Evolutionary conservation across 92 coral and sea anemone genomes (phyloP).

Genomic region (Muricea muricata): DNA sequence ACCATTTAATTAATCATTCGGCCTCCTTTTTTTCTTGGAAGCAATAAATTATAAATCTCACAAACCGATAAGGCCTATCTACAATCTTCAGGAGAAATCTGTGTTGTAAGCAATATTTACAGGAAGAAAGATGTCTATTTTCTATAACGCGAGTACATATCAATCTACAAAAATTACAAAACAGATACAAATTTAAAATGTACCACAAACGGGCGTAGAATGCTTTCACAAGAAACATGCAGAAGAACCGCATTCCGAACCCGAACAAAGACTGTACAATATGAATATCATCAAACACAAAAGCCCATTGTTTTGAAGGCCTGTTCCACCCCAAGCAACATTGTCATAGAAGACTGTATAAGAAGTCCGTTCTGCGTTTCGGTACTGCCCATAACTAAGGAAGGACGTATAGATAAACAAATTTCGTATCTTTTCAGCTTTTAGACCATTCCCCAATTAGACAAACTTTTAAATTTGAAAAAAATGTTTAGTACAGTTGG

Average conservation of each 20-base stretch:
- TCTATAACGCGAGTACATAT: not conserved
- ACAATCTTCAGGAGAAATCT: slow-evolving; percentile 23
- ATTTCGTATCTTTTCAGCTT: too few relatives aligned
- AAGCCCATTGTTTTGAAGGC: too few relatives aligned
- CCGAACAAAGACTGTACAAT: not conserved
- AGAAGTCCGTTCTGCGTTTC: too few relatives aligned
- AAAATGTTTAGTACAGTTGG: too few relatives aligned
- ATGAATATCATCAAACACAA: not conserved
- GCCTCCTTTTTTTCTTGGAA: not conserved
- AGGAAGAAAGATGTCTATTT: not conserved
- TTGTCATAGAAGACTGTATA: too few relatives aligned
- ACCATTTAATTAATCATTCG: slow-evolving; percentile 17
- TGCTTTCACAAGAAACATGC: not conserved
- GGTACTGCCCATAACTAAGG: too few relatives aligned
- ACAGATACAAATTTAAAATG: not conserved
- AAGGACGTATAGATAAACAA: too few relatives aligned
- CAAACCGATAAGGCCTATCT: slow-evolving; percentile 32
- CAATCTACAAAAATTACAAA: slow-evolving; percentile 22
- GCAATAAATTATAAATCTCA: slow-evolving; percentile 41
- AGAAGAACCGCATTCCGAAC: too few relatives aligned
- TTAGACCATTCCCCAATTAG: too few relatives aligned
- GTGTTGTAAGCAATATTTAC: slow-evolving; percentile 39
- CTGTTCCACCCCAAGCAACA: too few relatives aligned
- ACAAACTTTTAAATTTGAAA: too few relatives aligned
- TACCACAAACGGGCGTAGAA: not conserved